Conservation (phyloP, 1,140 invertebrate species). For the Brachionus rotundiformis region DNA sequence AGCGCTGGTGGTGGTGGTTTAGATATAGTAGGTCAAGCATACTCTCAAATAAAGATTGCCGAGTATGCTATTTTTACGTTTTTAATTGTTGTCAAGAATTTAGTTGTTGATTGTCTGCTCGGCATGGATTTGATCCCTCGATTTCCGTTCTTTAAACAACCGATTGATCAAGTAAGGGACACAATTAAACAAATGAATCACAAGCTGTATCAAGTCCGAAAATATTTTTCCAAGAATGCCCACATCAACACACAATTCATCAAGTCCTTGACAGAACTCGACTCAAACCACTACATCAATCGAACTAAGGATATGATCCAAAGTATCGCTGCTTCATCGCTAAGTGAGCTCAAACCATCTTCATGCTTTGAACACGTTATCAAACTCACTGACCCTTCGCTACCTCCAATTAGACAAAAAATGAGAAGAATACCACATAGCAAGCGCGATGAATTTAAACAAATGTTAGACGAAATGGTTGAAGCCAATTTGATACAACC, state of each 20-base stretch:
- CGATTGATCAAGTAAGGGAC: not conserved
- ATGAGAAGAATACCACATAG: constrained; percentile 8
- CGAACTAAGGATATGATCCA: not conserved
- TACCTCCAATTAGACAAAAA: not conserved
- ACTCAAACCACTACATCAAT: constrained; percentile 24
- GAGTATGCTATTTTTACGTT: constrained; percentile 19
- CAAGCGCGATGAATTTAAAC: constrained; percentile 5
- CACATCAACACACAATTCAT: not conserved
- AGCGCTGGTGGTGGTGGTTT: constrained; percentile 5
- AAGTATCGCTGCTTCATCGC: not conserved
- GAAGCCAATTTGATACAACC: constrained; percentile 51
- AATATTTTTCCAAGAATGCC: not conserved
- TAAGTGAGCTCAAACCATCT: not conserved
- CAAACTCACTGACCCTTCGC: not conserved
- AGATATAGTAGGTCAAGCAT: not conserved
- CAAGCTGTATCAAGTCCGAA: not conserved
- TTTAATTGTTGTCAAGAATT: constrained; percentile 13
- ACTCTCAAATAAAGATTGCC: constrained; percentile 11
- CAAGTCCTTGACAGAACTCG: not conserved
- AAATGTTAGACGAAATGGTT: constrained; percentile 50
- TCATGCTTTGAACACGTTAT: constrained; percentile 7
- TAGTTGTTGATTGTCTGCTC: constrained; percentile 7
- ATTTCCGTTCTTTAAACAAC: constrained; percentile 32
- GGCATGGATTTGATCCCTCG: constrained; percentile 4
- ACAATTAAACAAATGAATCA: constrained; percentile 1